Conservation (phyloP, 2,113 vertebrate genomes). For the Micromys minutus region DNA sequence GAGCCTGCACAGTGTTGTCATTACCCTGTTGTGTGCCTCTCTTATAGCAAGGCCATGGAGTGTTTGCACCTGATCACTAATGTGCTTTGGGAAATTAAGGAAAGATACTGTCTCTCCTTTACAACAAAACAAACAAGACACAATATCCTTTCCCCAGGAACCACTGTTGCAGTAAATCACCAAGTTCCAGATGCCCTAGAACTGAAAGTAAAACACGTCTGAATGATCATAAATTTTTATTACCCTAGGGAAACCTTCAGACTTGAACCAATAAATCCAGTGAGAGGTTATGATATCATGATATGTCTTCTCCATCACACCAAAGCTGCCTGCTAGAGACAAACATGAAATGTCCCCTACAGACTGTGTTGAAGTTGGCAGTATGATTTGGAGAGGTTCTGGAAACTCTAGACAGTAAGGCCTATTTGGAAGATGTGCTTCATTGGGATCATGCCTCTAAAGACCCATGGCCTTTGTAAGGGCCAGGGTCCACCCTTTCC, state of each 20-base stretch:
- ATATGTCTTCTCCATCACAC: neutral
- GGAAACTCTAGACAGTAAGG: neutral
- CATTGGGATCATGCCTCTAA: neutral
- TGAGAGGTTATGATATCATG: neutral
- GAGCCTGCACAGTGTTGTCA: neutral
- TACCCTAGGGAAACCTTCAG: neutral
- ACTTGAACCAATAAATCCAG: neutral
- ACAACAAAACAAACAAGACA: conserved; percentile 22
- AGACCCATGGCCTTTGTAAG: neutral
- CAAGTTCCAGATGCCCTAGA: neutral
- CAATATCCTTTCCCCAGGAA: neutral
- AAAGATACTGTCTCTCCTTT: neutral
- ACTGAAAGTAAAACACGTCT: neutral
- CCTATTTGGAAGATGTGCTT: neutral
- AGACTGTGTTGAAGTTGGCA: neutral
- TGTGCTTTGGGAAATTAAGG: neutral
- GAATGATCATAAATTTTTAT: neutral
- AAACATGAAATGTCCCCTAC: neutral
- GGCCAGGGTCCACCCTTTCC: neutral
- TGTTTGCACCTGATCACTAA: neutral
- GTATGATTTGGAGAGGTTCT: neutral
- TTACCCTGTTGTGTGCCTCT: neutral
- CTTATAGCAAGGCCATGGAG: neutral
- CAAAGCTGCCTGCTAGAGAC: neutral
- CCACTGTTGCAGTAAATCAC: neutral